Evolutionary conservation across 2,888 invertebrate genomes (phyloP).

Genomic region (Apoderus coryli): DNA sequence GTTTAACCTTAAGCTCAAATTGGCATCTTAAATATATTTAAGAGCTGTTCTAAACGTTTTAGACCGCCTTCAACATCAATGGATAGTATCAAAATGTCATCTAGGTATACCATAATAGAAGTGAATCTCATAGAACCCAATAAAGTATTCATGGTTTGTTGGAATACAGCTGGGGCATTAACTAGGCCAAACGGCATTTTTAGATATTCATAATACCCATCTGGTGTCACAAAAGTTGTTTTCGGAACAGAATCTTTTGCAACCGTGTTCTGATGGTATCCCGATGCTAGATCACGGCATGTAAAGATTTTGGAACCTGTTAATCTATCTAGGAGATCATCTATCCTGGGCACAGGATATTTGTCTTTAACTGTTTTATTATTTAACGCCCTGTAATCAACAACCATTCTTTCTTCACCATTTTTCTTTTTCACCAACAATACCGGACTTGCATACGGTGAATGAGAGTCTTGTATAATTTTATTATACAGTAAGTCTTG

Average conservation of each 20-base stretch:
- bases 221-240: too few species aligned
- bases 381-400: constrained; percentile 25
- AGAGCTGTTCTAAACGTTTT: constrained; percentile 4
- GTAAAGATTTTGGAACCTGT: constrained; percentile 20
- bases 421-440: constrained; percentile 15
- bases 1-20: constrained; percentile 4
- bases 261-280: constrained; percentile 13
- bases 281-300: constrained; percentile 8
- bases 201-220: constrained; percentile 14
- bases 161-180: too few species aligned
- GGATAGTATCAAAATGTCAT: constrained; percentile 13
- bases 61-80: constrained; percentile 12
- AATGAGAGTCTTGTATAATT: constrained; percentile 14
- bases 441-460: constrained; percentile 14
- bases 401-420: constrained; percentile 19
- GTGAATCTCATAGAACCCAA: constrained; percentile 6
- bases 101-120: constrained; percentile 10
- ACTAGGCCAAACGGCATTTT: constrained; percentile 12
- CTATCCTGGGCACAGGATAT: constrained; percentile 24
- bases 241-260: constrained; percentile 9
- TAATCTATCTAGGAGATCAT: constrained; percentile 23
- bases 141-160: constrained; percentile 6
- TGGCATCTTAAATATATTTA: constrained; percentile 5
- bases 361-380: constrained; percentile 22
- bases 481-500: constrained; percentile 11